phyloP scores from a whole-genome alignment of 2,113 vertebrate species.

The Hirundichthys speculiger region DNA sequence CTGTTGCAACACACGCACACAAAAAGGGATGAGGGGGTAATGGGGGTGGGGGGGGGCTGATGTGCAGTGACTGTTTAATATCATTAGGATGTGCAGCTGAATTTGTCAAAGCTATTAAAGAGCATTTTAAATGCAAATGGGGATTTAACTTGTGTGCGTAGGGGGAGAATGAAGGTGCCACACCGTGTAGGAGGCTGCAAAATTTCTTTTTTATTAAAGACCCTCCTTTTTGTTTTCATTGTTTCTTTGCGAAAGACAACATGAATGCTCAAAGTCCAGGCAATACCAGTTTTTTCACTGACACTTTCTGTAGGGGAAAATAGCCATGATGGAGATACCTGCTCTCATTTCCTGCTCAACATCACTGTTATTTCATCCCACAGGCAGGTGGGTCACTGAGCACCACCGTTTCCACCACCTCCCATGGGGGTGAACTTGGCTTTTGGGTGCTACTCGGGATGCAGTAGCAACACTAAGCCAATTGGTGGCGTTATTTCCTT shows the following conservation, averaged over 20 bases:
- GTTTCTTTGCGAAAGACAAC: too few relatives aligned
- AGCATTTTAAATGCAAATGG: conserved; percentile 60
- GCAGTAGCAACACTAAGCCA: conserved; percentile 45
- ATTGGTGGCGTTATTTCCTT: conserved; percentile 73
- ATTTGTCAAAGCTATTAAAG: conserved; percentile 63
- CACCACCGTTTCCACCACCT: conserved; percentile 11
- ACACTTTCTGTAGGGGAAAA: too few relatives aligned
- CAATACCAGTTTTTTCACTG: too few relatives aligned
- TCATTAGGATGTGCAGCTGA: conserved; percentile 66
- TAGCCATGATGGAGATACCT: neutral
- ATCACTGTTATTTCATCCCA: conserved; percentile 9
- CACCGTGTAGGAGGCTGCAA: too few relatives aligned
- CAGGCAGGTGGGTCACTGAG: neutral
- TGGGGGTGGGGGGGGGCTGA: conserved; percentile 30
- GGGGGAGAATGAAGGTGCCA: neutral
- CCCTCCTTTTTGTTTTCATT: too few relatives aligned
- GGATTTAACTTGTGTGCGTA: conserved; percentile 8
- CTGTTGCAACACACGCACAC: conserved; percentile 62
- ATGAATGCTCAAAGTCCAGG: too few relatives aligned
- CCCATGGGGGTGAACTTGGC: neutral
- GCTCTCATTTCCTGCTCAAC: neutral
- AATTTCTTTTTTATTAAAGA: too few relatives aligned
- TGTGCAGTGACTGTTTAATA: conserved; percentile 64
- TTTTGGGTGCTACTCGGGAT: neutral
- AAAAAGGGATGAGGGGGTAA: conserved; percentile 46